Conservation (phyloP, 2,797 vertebrate species). For the Mus caroli region DNA sequence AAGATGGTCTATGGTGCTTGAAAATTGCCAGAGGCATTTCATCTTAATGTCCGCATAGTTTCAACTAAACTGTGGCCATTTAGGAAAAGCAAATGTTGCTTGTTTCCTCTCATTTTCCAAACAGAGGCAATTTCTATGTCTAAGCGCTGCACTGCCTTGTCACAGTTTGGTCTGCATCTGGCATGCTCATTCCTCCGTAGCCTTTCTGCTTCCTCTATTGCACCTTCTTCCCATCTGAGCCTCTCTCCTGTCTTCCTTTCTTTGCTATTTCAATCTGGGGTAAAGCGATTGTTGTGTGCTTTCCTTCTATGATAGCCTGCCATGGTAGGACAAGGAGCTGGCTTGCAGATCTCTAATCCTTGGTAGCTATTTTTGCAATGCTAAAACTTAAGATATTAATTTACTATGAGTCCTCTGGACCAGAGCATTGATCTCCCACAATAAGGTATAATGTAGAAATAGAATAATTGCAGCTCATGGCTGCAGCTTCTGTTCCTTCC, state of each 20-base stretch:
- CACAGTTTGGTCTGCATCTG: not conserved
- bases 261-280: not conserved
- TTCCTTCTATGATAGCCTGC: not conserved
- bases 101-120: conserved; percentile 11
- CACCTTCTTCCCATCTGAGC: not conserved
- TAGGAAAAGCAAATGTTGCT: conserved; percentile 10
- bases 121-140: not conserved
- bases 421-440: not conserved
- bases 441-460: not conserved
- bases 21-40: conserved; percentile 5
- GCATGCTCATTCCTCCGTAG: not conserved
- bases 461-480: not conserved
- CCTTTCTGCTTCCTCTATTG: rapidly evolving
- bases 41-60: conserved; percentile 2
- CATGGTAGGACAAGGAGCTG: not conserved
- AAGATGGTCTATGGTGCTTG: not conserved
- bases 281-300: not conserved
- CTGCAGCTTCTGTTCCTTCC: not conserved
- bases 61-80: conserved; percentile 15
- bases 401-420: not conserved
- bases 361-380: not conserved
- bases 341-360: not conserved
- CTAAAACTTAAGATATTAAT: not conserved
- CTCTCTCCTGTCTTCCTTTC: not conserved
- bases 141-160: not conserved